These are phyloP conservation scores for Drosophila ironensis DNA, from an alignment of 1,140 invertebrate species.

Conservation along the genomic window DNA sequence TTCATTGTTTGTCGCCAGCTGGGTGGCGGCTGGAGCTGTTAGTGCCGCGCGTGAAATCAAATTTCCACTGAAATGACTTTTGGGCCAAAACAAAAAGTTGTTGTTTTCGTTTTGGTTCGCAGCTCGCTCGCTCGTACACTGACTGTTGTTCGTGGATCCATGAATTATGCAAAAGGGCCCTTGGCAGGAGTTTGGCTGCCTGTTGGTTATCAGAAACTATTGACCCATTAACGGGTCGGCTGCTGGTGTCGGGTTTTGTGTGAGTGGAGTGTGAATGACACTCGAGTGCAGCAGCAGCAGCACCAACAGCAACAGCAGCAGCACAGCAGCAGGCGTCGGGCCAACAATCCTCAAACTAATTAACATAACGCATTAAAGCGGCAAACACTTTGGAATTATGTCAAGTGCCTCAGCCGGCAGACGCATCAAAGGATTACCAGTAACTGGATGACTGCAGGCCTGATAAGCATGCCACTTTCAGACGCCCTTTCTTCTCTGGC, in stretches of 20 bases:
- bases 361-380: slow-evolving; percentile 73
- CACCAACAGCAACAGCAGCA: background rate
- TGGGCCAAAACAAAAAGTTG: slow-evolving; percentile 50
- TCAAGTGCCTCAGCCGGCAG: slow-evolving; percentile 55
- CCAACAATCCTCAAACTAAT: slow-evolving; percentile 65
- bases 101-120: slow-evolving; percentile 19
- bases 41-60: slow-evolving; percentile 70
- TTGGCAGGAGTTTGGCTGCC: slow-evolving; percentile 28
- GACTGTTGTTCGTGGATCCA: slow-evolving; percentile 19
- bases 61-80: slow-evolving; percentile 77
- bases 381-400: slow-evolving; percentile 71
- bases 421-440: slow-evolving; percentile 66
- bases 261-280: slow-evolving; percentile 35
- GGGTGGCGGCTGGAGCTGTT: slow-evolving; percentile 53
- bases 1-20: slow-evolving; percentile 68
- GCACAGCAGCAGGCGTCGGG: slow-evolving; percentile 18
- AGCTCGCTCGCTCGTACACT: slow-evolving; percentile 9
- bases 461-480: slow-evolving; percentile 30
- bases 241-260: too few species aligned
- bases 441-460: slow-evolving; percentile 24
- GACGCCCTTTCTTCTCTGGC: background rate
- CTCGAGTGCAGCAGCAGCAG: slow-evolving; percentile 27
- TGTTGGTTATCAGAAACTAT: slow-evolving; percentile 69
- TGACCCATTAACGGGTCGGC: slow-evolving; percentile 67
- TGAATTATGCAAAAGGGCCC: slow-evolving; percentile 74